Evolutionary conservation across 1,140 invertebrate species (phyloP).

Genomic region (Himalopsyche phryganea): DNA sequence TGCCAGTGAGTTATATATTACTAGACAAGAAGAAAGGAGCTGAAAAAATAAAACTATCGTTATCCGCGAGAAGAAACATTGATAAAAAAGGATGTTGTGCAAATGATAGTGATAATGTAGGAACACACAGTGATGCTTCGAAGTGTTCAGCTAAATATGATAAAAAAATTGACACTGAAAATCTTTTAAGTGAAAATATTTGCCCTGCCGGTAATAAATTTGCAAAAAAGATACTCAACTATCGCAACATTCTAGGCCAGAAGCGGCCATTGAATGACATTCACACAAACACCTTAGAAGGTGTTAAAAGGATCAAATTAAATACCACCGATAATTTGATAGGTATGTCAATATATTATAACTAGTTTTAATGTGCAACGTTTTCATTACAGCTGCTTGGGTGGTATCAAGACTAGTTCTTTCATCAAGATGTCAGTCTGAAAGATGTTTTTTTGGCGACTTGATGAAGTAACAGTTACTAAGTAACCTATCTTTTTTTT

Average conservation of each 20-base stretch:
- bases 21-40: conserved; percentile 48
- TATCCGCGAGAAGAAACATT: conserved; percentile 46
- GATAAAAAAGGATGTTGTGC: neutral
- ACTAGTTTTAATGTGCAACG: too few species aligned
- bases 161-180: neutral
- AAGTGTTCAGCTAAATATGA: neutral
- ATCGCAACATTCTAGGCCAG: neutral
- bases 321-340: too few species aligned
- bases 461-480: too few species aligned
- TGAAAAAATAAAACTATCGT: conserved; percentile 45
- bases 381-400: too few species aligned
- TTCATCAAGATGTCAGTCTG: too few species aligned
- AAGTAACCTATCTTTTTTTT: too few species aligned
- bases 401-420: too few species aligned
- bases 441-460: too few species aligned
- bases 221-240: neutral
- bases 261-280: conserved; percentile 1
- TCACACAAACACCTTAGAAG: neutral
- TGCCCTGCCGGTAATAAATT: neutral
- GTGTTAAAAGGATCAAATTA: neutral
- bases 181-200: neutral
- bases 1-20: conserved; percentile 47
- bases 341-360: too few species aligned
- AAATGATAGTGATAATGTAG: neutral
- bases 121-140: neutral